Percentiles rank a stretch among this genome's conserved stretches.
These are phyloP conservation scores for Actenoides lindsayi DNA, from an alignment of 2,113 vertebrate genomes.

Conservation along the genomic window DNA sequence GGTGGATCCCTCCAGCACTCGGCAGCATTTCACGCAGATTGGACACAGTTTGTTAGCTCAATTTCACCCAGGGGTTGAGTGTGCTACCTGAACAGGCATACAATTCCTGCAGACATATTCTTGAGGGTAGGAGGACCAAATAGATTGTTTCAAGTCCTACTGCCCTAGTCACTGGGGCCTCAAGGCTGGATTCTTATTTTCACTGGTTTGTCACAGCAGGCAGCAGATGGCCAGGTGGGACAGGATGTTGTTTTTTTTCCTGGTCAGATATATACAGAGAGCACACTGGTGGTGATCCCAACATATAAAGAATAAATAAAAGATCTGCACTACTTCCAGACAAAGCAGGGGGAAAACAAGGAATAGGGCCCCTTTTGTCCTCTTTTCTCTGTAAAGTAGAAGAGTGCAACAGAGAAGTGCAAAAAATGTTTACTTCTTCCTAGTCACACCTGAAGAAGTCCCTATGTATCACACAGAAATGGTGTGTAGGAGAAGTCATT, in stretches of 20 bases:
- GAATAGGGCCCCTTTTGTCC: accelerated
- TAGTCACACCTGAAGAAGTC: background rate
- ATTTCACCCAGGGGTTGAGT: background rate
- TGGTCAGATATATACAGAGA: background rate
- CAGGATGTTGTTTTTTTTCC: background rate
- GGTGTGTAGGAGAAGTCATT: background rate
- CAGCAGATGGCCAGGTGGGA: background rate
- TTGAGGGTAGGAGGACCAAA: background rate
- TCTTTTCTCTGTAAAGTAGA: background rate
- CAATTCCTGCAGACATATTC: background rate
- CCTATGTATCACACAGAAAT: background rate
- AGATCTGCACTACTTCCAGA: background rate
- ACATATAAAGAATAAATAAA: background rate
- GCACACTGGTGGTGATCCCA: background rate
- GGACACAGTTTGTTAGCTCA: background rate
- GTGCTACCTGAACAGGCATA: background rate
- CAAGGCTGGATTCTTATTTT: background rate
- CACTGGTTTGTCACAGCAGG: background rate
- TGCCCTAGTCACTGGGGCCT: background rate
- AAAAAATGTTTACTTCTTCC: background rate
- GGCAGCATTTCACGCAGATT: background rate
- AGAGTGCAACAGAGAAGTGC: background rate
- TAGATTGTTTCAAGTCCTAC: background rate
- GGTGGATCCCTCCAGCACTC: background rate
- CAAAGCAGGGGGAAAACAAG: background rate